phyloP scores from a whole-genome alignment of 2,113 vertebrate genomes.

The Eidolon helvum region DNA sequence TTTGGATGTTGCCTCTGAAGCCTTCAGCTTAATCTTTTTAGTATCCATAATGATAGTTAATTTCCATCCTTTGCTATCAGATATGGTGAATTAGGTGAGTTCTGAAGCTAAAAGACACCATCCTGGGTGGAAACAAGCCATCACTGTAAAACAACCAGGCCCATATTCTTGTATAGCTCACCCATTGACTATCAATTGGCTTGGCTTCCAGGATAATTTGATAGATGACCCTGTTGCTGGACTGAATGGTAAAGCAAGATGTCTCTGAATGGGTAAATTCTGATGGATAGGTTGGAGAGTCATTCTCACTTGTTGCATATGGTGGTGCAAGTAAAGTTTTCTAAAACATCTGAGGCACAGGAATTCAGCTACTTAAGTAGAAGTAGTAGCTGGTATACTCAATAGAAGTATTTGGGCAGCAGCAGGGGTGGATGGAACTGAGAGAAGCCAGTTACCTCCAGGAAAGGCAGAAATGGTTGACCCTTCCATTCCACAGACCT shows the following conservation, averaged over 20 bases:
- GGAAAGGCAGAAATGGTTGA: background rate
- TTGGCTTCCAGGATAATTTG: background rate
- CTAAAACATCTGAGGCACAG: background rate
- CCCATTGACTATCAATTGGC: background rate
- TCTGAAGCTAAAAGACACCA: constrained; percentile 1
- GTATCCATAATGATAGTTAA: background rate
- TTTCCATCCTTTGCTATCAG: constrained; percentile 28
- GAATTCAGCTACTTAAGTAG: constrained; percentile 25
- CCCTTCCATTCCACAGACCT: background rate
- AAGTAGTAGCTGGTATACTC: background rate
- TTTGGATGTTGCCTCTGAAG: background rate
- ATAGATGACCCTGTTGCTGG: background rate
- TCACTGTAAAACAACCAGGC: constrained; percentile 1
- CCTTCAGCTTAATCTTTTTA: background rate
- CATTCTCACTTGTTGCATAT: background rate
- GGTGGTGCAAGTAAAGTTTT: constrained; percentile 19
- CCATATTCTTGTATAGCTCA: constrained; percentile 12
- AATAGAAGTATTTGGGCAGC: background rate
- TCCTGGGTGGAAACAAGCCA: background rate
- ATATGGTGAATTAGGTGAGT: constrained; percentile 8
- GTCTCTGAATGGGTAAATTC: background rate
- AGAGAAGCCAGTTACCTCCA: background rate
- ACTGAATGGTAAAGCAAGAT: background rate
- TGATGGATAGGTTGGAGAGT: background rate
- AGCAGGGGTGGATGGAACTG: background rate